Conservation (phyloP, 2,888 invertebrate species). For the Brachyptera putata region DNA sequence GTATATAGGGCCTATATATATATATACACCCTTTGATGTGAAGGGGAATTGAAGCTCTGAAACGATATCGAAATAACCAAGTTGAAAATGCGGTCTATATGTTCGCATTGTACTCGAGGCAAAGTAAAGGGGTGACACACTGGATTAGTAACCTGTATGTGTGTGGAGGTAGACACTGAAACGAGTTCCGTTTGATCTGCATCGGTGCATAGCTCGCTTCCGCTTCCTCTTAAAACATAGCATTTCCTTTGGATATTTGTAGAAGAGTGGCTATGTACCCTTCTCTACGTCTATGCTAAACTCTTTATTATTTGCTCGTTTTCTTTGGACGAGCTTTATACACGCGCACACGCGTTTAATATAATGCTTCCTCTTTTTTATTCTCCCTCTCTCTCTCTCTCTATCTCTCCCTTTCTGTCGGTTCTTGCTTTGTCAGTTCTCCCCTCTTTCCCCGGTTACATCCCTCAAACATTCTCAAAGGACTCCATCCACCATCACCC, state of each 20-base stretch:
- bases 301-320: conserved; percentile 2
- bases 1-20: no score
- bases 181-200: conserved; percentile 21
- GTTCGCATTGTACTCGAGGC: no score
- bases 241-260: conserved; percentile 7
- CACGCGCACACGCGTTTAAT: not conserved
- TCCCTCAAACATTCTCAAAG: no score
- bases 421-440: not conserved
- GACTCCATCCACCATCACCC: no score
- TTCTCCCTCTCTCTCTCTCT: conserved; percentile 13
- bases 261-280: not conserved
- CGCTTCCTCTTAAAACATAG: conserved; percentile 8
- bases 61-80: no score
- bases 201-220: conserved; percentile 17
- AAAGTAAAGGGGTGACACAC: conserved; percentile 13
- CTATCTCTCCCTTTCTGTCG: no score
- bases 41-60: no score
- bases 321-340: not conserved
- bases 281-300: not conserved
- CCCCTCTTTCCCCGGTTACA: no score
- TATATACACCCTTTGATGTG: no score
- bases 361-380: conserved; percentile 13
- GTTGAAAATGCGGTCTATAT: no score
- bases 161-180: conserved; percentile 12
- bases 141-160: conserved; percentile 6